Conservation (phyloP, 2,113 vertebrate genomes). For the Vireo altiloquus region DNA sequence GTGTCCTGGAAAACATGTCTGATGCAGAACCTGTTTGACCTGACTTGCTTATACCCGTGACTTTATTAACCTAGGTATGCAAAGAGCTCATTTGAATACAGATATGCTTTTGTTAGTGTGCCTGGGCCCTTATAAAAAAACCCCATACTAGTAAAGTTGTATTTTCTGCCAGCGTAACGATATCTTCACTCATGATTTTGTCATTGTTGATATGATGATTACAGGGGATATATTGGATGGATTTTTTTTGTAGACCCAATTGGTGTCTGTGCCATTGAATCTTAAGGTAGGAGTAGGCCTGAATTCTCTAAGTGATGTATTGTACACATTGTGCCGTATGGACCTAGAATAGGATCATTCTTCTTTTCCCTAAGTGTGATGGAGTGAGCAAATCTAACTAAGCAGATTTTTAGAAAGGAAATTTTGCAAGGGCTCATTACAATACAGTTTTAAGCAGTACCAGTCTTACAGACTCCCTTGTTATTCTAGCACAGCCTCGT, state of each 20-base stretch:
- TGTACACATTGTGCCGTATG: not conserved
- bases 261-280: not conserved
- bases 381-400: not conserved
- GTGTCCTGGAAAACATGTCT: not conserved
- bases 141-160: not conserved
- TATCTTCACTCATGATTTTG: not conserved
- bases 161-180: not conserved
- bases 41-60: not conserved
- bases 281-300: not conserved
- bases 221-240: not conserved
- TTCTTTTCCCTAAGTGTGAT: not conserved
- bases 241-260: not conserved
- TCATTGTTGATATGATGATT: not conserved
- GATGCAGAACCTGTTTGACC: not conserved
- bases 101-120: not conserved
- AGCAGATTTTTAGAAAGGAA: not conserved
- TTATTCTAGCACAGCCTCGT: not conserved
- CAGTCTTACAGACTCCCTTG: not conserved
- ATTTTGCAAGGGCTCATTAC: not conserved
- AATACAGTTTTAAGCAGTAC: not conserved
- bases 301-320: not conserved
- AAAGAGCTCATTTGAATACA: not conserved
- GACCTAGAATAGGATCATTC: not conserved
- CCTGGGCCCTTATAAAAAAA: not conserved
- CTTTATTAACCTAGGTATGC: not conserved